Percentiles rank a stretch among this genome's conserved stretches.
Evolutionary conservation across 2,888 invertebrate genomes (phyloP).

Genomic region (Orthosia gracilis): DNA sequence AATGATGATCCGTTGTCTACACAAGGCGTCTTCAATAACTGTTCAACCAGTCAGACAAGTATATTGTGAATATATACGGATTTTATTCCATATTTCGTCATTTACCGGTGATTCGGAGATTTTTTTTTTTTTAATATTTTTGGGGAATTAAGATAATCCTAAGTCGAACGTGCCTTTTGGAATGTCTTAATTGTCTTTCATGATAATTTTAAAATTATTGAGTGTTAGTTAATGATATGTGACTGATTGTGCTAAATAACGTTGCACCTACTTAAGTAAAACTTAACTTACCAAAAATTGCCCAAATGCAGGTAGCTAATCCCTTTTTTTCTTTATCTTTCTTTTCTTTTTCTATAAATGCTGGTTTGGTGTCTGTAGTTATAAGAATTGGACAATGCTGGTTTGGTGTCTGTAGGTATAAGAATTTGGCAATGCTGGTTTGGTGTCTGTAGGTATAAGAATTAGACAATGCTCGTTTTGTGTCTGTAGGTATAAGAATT

Average conservation of each 20-base stretch:
- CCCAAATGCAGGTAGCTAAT: not conserved
- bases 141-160: slow-evolving; percentile 4
- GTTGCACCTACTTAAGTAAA: not conserved
- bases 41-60: slow-evolving; percentile 54
- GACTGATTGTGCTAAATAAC: not conserved
- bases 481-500: not conserved
- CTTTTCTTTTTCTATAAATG: too few species aligned
- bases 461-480: not conserved
- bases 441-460: too few species aligned
- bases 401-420: too few species aligned
- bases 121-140: not conserved
- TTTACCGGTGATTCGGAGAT: slow-evolving; percentile 21
- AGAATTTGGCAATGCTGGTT: too few species aligned
- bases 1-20: slow-evolving; percentile 53
- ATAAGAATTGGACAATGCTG: too few species aligned
- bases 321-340: too few species aligned
- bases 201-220: not conserved
- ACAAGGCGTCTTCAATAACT: slow-evolving; percentile 52
- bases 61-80: slow-evolving; percentile 29
- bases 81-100: slow-evolving; percentile 32
- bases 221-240: not conserved
- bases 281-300: not conserved
- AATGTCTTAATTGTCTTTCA: slow-evolving; percentile 9
- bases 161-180: not conserved
- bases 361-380: too few species aligned